A percentile compares a stretch with the other conserved stretches of the same genome.
phyloP scores from a whole-genome alignment of 2,113 vertebrate genomes.

The Seriola quinqueradiata region DNA sequence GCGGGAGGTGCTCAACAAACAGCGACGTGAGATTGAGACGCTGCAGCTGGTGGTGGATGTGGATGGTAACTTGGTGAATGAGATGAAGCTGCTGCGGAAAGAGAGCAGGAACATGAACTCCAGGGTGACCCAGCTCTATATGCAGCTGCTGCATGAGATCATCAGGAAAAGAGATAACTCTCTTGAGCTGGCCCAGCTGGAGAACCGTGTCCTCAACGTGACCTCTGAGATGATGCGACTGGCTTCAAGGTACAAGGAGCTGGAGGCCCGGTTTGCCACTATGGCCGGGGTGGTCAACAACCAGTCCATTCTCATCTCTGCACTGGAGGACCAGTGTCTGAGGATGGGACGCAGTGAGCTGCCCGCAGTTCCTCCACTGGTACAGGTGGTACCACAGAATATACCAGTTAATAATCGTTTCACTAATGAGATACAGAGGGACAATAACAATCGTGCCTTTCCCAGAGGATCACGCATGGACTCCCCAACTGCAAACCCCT shows the following conservation, averaged over 20 bases:
- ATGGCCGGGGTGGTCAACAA: slow-evolving; percentile 95
- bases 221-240: slow-evolving; percentile 96
- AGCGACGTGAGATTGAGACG: slow-evolving; percentile 94
- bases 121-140: slow-evolving; percentile 97
- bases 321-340: slow-evolving; percentile 94
- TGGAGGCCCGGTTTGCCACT: slow-evolving; percentile 90
- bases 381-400: slow-evolving; percentile 94
- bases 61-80: slow-evolving; percentile 96
- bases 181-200: slow-evolving; percentile 94
- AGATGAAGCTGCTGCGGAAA: slow-evolving; percentile 97
- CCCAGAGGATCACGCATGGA: slow-evolving; percentile 87
- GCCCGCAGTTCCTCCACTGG: slow-evolving; percentile 90
- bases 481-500: slow-evolving; percentile 81
- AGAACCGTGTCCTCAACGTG: slow-evolving; percentile 96
- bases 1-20: slow-evolving; percentile 93
- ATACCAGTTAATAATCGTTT: slow-evolving; percentile 90
- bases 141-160: slow-evolving; percentile 98
- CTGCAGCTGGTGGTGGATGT: slow-evolving; percentile 95
- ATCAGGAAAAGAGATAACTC: slow-evolving; percentile 98
- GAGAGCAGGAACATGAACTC: slow-evolving; percentile 99
- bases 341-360: slow-evolving; percentile 88
- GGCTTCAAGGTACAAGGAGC: slow-evolving; percentile 93
- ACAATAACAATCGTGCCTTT: slow-evolving; percentile 87
- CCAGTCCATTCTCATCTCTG: slow-evolving; percentile 92
- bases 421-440: slow-evolving; percentile 95